Conservation (phyloP, 2,797 vertebrate species). For the Chlorospingus semifuscus region DNA sequence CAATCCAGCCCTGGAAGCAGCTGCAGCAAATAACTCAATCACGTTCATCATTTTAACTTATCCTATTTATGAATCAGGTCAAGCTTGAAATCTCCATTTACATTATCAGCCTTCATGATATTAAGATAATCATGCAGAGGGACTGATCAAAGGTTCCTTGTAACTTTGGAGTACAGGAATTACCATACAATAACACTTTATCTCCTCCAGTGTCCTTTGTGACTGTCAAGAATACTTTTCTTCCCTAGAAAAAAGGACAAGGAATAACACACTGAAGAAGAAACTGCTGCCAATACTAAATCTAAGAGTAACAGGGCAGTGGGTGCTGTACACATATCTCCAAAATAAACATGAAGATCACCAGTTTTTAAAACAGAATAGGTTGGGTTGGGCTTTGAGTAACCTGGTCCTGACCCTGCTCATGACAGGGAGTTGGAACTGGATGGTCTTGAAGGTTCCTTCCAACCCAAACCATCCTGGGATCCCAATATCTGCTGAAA, state of each 20-base stretch:
- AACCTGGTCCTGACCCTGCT: background rate
- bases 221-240: background rate
- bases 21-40: constrained; percentile 3
- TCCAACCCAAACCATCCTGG: background rate
- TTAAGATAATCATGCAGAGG: constrained; percentile 16
- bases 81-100: constrained; percentile 52
- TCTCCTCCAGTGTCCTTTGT: background rate
- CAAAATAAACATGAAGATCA: background rate
- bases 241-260: background rate
- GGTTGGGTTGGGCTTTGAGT: background rate
- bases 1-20: constrained; percentile 12
- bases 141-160: background rate
- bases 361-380: background rate
- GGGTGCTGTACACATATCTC: background rate
- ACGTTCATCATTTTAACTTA: constrained; percentile 19
- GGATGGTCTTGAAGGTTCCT: background rate
- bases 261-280: background rate
- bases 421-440: background rate
- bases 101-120: constrained; percentile 1
- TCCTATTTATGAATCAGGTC: constrained; percentile 33
- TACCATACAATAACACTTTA: background rate
- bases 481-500: background rate
- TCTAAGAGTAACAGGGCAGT: background rate
- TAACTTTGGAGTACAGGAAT: background rate
- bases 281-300: background rate